Conservation (phyloP, 2,888 invertebrate species). For the Sussaba pulchella region DNA sequence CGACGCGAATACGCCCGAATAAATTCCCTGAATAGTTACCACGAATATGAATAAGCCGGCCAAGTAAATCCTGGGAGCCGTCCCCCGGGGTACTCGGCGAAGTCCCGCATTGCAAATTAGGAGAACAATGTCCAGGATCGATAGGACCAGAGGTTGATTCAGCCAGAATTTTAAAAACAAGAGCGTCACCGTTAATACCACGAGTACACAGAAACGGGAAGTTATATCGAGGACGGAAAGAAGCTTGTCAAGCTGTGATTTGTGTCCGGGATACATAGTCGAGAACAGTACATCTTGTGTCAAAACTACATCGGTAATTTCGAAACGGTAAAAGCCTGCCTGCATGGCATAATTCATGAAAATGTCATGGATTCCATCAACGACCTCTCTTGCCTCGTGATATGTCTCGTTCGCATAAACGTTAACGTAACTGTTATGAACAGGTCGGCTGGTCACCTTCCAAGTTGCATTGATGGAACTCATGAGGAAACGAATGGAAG, state of each 20-base stretch:
- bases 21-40: constrained; percentile 1
- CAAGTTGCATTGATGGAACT: too few species aligned
- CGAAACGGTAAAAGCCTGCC: too few species aligned
- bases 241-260: neutral
- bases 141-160: neutral
- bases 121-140: neutral
- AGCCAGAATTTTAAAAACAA: neutral
- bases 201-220: neutral
- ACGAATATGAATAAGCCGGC: constrained; percentile 9
- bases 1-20: neutral
- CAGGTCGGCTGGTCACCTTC: neutral
- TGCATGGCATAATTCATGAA: too few species aligned
- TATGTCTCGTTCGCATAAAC: too few species aligned
- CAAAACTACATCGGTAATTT: too few species aligned
- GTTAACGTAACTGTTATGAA: too few species aligned
- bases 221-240: neutral
- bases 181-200: neutral
- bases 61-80: constrained; percentile 13
- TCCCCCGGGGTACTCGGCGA: neutral
- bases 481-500: too few species aligned
- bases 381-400: too few species aligned
- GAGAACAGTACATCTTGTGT: too few species aligned
- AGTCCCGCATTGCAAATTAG: constrained; percentile 2
- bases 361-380: too few species aligned
- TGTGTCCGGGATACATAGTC: neutral